Percentiles rank a stretch among this genome's conserved stretches.
Conservation (phyloP, 2,113 vertebrate species). For the Pomatostomus ruficeps region DNA sequence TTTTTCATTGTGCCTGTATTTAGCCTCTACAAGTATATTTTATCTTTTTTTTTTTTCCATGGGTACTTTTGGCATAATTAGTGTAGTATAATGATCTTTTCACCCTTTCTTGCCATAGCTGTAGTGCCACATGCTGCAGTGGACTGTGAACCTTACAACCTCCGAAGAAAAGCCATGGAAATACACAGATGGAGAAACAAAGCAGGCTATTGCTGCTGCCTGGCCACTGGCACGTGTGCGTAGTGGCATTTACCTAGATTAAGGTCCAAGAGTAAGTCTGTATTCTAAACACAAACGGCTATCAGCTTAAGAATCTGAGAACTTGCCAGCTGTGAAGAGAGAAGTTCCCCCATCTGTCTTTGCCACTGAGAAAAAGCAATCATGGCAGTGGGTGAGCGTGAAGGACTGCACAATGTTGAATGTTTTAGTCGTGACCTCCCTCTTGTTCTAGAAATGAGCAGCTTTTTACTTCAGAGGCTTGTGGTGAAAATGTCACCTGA, state of each 20-base stretch:
- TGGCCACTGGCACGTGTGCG: neutral
- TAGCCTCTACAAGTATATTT: neutral
- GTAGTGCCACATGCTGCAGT: rapidly evolving
- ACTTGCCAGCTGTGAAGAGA: neutral
- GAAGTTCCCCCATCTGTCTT: neutral
- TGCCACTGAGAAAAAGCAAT: neutral
- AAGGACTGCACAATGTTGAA: neutral
- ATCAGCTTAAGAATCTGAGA: neutral
- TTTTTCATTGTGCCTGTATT: neutral
- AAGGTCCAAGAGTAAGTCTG: neutral
- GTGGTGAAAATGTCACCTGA: neutral
- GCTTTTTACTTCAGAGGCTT: neutral
- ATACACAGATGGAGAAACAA: neutral
- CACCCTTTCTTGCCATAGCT: neutral
- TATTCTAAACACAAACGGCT: neutral
- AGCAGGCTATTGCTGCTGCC: neutral
- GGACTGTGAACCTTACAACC: neutral
- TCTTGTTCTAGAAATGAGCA: neutral
- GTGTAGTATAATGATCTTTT: neutral
- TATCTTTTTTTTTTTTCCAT: neutral
- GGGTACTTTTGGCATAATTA: neutral
- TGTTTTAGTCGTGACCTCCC: neutral
- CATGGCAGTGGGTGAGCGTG: neutral
- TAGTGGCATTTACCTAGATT: neutral
- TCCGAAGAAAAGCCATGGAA: neutral